Evolutionary conservation across 2,888 invertebrate genomes (phyloP).

Genomic region (Stenodema calcarata): DNA sequence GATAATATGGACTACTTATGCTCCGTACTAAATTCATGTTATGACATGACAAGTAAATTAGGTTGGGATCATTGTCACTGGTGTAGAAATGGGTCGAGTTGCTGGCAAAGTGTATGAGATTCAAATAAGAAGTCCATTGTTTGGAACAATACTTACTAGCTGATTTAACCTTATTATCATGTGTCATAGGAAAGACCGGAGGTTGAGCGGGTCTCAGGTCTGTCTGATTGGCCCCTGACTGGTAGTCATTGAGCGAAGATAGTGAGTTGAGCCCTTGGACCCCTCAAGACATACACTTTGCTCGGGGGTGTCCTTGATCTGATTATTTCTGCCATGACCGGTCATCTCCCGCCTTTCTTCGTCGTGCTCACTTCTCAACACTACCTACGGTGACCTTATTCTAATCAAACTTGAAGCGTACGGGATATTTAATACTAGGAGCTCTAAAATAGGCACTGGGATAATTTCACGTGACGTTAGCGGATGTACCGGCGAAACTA

Average conservation of each 20-base stretch:
- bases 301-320: conserved; percentile 40
- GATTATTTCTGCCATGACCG: conserved; percentile 49
- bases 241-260: conserved; percentile 16
- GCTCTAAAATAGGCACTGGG: too few relatives aligned
- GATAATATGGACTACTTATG: too few relatives aligned
- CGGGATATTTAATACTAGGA: too few relatives aligned
- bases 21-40: too few relatives aligned
- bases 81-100: too few relatives aligned
- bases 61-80: too few relatives aligned
- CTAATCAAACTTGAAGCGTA: neutral
- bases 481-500: too few relatives aligned
- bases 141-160: neutral
- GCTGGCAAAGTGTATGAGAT: too few relatives aligned
- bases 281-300: conserved; percentile 32
- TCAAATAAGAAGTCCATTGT: too few relatives aligned
- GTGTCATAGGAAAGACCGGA: neutral
- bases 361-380: conserved; percentile 4
- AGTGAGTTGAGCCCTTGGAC: conserved; percentile 4
- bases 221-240: neutral
- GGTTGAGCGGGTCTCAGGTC: neutral
- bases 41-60: too few relatives aligned
- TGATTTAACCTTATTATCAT: neutral
- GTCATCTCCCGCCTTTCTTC: conserved; percentile 48
- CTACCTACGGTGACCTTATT: conserved; percentile 29
- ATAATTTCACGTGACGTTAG: too few relatives aligned